Conservation (phyloP, 2,113 vertebrate genomes). For the Riparia riparia region DNA sequence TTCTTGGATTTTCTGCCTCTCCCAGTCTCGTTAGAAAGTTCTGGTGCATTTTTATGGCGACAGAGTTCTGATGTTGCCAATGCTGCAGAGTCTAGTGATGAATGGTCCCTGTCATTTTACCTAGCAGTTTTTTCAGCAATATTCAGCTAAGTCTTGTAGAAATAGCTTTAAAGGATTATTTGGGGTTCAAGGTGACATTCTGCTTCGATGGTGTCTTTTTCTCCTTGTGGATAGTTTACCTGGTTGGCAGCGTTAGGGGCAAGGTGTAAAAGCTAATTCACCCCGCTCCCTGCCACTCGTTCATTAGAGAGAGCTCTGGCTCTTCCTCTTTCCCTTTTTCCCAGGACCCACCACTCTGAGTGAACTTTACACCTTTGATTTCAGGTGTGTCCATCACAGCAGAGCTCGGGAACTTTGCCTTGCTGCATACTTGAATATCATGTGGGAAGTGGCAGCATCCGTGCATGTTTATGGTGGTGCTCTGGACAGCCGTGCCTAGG, state of each 20-base stretch:
- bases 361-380: not conserved
- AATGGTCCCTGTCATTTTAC: not conserved
- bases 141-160: not conserved
- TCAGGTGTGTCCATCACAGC: rapidly evolving
- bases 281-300: rapidly evolving
- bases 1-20: not conserved
- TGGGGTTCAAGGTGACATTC: not conserved
- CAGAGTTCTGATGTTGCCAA: not conserved
- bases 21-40: not conserved
- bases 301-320: not conserved
- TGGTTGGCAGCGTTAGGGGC: not conserved
- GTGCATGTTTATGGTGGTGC: rapidly evolving
- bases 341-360: too few relatives aligned
- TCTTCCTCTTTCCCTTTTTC: not conserved
- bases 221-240: not conserved
- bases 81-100: not conserved
- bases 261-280: not conserved
- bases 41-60: not conserved
- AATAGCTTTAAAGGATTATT: not conserved
- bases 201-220: not conserved
- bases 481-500: not conserved
- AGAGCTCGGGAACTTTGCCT: not conserved
- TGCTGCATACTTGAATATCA: rapidly evolving
- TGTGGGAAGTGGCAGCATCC: not conserved
- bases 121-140: not conserved